These are phyloP conservation scores for Heteromormyrus szaboi DNA, from an alignment of 2,797 vertebrate genomes.

Conservation along the genomic window DNA sequence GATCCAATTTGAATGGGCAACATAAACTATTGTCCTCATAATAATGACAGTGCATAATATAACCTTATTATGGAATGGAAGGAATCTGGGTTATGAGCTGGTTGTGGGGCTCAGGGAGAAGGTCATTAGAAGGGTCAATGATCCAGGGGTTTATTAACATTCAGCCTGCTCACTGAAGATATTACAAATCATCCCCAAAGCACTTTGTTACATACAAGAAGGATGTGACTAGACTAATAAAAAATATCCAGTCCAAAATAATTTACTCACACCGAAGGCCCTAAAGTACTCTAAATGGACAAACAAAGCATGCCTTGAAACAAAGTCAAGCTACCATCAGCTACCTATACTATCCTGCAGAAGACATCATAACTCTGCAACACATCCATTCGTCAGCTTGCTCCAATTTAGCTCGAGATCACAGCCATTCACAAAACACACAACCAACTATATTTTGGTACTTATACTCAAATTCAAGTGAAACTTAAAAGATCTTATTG, in stretches of 20 bases:
- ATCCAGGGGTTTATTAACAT: conserved; percentile 5
- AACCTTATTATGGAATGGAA: not conserved
- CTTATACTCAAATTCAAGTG: not conserved
- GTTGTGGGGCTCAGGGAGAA: not conserved
- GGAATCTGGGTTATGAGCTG: not conserved
- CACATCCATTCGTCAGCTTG: not conserved
- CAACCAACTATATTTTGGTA: not conserved
- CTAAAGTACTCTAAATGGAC: not conserved
- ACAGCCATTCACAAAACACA: not conserved
- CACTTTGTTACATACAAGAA: not conserved
- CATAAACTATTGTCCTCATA: conserved; percentile 2
- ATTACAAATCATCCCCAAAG: not conserved
- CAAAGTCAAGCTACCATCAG: not conserved
- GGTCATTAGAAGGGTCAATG: conserved; percentile 4
- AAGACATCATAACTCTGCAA: not conserved
- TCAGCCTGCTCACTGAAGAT: conserved; percentile 7
- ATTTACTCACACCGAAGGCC: not conserved
- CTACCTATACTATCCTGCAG: not conserved
- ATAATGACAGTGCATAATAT: not conserved
- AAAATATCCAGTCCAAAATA: not conserved
- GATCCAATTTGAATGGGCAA: not conserved
- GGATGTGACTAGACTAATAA: not conserved
- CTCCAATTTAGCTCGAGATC: not conserved
- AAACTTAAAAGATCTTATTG: not conserved
- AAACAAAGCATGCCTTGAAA: not conserved